phyloP scores from a whole-genome alignment of 2,888 invertebrate genomes.

The Patella ulyssiponensis region DNA sequence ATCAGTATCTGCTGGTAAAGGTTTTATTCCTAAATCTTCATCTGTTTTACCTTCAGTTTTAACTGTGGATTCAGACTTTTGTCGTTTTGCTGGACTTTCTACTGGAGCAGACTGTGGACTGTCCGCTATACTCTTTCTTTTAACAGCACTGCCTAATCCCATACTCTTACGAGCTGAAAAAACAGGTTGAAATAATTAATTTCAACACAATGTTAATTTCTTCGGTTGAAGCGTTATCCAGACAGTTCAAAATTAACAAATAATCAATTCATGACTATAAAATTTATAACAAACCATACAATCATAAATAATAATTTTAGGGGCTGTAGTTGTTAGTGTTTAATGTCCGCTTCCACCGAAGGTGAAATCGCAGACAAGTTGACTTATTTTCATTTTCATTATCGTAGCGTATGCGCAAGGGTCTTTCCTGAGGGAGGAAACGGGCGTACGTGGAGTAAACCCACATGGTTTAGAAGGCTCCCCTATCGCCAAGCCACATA shows the following conservation, averaged over 20 bases:
- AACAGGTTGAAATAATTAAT: not conserved
- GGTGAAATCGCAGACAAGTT: too few relatives aligned
- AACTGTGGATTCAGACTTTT: constrained; percentile 22
- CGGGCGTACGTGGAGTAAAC: too few relatives aligned
- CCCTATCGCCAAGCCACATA: too few relatives aligned
- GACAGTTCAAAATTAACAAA: not conserved
- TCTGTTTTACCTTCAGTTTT: not conserved
- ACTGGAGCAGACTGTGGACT: constrained; percentile 29
- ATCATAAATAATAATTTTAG: not conserved
- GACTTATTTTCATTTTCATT: too few relatives aligned
- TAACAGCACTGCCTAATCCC: constrained; percentile 45
- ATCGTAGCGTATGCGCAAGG: too few relatives aligned
- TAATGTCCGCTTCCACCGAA: too few relatives aligned
- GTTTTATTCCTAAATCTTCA: constrained; percentile 6
- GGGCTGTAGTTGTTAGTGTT: too few relatives aligned
- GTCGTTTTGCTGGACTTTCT: constrained; percentile 31
- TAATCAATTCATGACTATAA: not conserved
- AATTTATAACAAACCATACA: not conserved
- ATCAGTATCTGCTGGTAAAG: not conserved
- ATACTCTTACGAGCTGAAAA: constrained; percentile 52
- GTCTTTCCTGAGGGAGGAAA: too few relatives aligned
- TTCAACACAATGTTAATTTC: not conserved
- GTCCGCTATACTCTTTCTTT: constrained; percentile 42
- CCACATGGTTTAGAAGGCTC: too few relatives aligned
- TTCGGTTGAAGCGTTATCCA: not conserved